phyloP scores from a whole-genome alignment of 2,113 vertebrate genomes.

The Perca flavescens region DNA sequence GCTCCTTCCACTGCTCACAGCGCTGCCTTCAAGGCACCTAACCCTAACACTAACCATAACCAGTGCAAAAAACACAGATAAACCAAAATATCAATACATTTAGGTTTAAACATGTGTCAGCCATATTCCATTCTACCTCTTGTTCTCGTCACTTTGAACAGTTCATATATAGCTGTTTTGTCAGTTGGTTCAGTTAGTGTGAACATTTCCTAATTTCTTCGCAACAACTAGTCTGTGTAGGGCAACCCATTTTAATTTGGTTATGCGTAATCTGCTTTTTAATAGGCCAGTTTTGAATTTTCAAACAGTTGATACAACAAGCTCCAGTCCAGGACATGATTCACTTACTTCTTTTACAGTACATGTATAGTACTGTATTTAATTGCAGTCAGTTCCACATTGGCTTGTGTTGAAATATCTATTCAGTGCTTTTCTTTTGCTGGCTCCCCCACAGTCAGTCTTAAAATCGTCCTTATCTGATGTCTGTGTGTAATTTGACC shows the following conservation, averaged over 20 bases:
- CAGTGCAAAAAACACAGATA: no score
- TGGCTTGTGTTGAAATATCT: slow-evolving; percentile 42
- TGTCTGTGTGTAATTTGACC: slow-evolving; percentile 34
- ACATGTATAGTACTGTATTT: not conserved
- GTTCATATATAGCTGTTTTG: not conserved
- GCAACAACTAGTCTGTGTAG: not conserved
- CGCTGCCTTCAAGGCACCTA: no score
- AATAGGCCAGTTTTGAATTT: not conserved
- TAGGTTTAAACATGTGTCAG: not conserved
- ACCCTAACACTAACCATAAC: no score
- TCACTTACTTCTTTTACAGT: not conserved
- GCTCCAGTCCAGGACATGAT: not conserved
- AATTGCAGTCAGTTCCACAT: slow-evolving; percentile 29
- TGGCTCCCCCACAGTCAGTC: not conserved
- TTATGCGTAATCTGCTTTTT: not conserved
- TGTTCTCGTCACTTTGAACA: not conserved
- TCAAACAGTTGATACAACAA: not conserved
- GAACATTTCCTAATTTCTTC: not conserved
- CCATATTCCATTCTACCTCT: not conserved
- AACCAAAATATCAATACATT: not conserved
- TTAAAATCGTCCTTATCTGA: slow-evolving; percentile 51
- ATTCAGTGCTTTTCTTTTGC: slow-evolving; percentile 16
- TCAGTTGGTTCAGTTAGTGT: not conserved
- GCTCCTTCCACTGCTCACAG: no score
- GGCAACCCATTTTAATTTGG: not conserved